These are phyloP conservation scores for Neopelma chrysocephalum DNA, from an alignment of 2,797 vertebrate genomes.

Conservation along the genomic window DNA sequence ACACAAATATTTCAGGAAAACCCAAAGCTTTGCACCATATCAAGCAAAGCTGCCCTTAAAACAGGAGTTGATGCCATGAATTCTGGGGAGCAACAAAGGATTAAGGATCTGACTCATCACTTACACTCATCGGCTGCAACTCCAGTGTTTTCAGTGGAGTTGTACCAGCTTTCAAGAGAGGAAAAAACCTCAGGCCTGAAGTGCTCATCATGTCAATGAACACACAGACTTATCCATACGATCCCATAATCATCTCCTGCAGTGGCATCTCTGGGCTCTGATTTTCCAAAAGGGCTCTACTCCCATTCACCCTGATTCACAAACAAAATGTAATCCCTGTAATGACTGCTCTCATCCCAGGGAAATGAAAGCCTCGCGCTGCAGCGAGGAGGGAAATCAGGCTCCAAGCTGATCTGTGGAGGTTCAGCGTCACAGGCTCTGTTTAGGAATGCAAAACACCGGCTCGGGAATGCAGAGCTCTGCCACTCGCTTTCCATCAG, in stretches of 20 bases:
- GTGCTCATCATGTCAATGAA: slow-evolving; percentile 54
- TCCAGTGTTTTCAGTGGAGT: slow-evolving; percentile 31
- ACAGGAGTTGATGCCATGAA: slow-evolving; percentile 17
- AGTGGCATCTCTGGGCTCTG: neutral
- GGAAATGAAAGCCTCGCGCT: neutral
- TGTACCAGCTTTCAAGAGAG: slow-evolving; percentile 23
- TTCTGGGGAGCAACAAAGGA: slow-evolving; percentile 13
- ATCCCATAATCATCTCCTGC: slow-evolving; percentile 49
- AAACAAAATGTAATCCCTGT: slow-evolving; percentile 30
- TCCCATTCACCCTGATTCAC: slow-evolving; percentile 40
- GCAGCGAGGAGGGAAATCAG: slow-evolving; percentile 18
- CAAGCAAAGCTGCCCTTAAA: slow-evolving; percentile 25
- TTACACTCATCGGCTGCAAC: slow-evolving; percentile 35
- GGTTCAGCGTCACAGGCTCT: neutral
- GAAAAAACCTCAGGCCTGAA: slow-evolving; percentile 11
- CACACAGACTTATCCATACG: slow-evolving; percentile 21
- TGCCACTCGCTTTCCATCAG: slow-evolving; percentile 31
- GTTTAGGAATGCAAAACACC: slow-evolving; percentile 60
- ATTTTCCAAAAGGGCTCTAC: slow-evolving; percentile 29
- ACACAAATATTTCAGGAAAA: neutral
- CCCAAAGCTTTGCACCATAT: slow-evolving; percentile 3
- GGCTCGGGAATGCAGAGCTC: slow-evolving; percentile 31
- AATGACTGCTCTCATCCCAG: slow-evolving; percentile 26
- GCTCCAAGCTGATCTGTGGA: neutral
- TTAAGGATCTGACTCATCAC: slow-evolving; percentile 56